Base-by-base conservation (phyloP, 2,113 vertebrate genomes). In the Gadus macrocephalus region DNA sequence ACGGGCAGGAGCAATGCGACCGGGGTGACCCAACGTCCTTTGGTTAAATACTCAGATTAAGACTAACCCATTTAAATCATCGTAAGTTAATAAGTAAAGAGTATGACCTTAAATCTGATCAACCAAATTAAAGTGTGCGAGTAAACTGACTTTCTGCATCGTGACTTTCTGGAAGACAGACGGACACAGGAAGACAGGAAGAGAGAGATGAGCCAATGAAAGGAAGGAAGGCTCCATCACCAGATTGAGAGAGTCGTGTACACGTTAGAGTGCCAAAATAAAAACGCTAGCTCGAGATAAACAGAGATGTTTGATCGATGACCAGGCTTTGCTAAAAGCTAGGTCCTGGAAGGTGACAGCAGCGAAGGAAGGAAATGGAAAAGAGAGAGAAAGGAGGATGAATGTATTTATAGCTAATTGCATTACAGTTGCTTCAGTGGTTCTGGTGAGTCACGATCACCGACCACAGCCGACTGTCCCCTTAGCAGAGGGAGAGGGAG, bases 401-500 rank as follows among this genome's bases (percentile, higher is more conserved):
- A 62, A 53, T 64, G 70, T 85, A 87, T 86, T 87, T 85, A 88
- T 84, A 88, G 82, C 73, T 77, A 77, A 86, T 60, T 74, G 56
- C 3, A 67, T 90, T 85, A 86, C 27, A 66, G 66, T 28, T 73
- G 85, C 82, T 86, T 69, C 78, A 81, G 71, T 77, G 77, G 75
- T 56, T 56, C 79, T 62, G 19, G 62, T 86, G 80, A 78, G 60
- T 73, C 16, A 55, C 77, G 68, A 64, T 53, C 63, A 78, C 53
- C 59, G 49, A 28, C 15, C 49, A 31, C 60, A 28, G 60, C 62
- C 49, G 25, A 9, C 20, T 66, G 20, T 53, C 35, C 66, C 25
- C 27, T 16, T 31, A 4, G 9, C 16, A 15, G 56, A 63, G 60
- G 20, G 31, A 20, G 28, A 53, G 4, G 68, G 63, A 72, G 67